Evolutionary conservation across 1,140 invertebrate genomes (phyloP).

Genomic region (Colletes latitarsis): DNA sequence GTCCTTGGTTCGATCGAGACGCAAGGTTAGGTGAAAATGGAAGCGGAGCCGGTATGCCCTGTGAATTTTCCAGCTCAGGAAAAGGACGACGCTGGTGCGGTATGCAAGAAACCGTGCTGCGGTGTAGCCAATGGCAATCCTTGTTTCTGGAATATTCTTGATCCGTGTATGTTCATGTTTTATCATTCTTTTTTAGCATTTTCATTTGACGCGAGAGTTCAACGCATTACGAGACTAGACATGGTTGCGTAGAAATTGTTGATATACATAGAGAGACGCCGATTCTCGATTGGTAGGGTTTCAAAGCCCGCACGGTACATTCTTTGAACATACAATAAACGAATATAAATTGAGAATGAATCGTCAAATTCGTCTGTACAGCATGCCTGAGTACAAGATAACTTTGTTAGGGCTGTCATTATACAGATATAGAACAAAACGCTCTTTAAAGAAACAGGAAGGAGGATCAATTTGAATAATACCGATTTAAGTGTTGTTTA

Average conservation of each 20-base stretch:
- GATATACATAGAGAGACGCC: background rate
- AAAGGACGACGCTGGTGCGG: constrained; percentile 52
- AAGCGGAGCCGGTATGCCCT: constrained; percentile 60
- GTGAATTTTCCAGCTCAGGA: constrained; percentile 40
- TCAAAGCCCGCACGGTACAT: background rate
- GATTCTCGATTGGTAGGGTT: background rate
- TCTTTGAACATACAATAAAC: background rate
- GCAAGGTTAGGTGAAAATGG: constrained; percentile 57
- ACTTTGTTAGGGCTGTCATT: background rate
- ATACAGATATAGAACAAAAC: too few relatives aligned
- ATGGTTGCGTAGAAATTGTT: background rate
- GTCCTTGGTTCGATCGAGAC: constrained; percentile 20
- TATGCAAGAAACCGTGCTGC: constrained; percentile 65
- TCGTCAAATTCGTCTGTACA: background rate
- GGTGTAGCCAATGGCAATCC: constrained; percentile 58
- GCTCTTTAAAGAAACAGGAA: background rate
- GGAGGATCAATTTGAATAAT: background rate
- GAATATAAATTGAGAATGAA: background rate
- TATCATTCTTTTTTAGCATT: background rate
- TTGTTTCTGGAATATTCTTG: constrained; percentile 77
- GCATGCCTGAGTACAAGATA: background rate
- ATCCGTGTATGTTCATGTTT: constrained; percentile 71
- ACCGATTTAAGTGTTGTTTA: background rate
- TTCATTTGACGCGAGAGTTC: background rate
- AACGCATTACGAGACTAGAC: background rate